phyloP scores from a whole-genome alignment of 92 coral and sea anemone species.

The Palythoa caribaeorum region DNA sequence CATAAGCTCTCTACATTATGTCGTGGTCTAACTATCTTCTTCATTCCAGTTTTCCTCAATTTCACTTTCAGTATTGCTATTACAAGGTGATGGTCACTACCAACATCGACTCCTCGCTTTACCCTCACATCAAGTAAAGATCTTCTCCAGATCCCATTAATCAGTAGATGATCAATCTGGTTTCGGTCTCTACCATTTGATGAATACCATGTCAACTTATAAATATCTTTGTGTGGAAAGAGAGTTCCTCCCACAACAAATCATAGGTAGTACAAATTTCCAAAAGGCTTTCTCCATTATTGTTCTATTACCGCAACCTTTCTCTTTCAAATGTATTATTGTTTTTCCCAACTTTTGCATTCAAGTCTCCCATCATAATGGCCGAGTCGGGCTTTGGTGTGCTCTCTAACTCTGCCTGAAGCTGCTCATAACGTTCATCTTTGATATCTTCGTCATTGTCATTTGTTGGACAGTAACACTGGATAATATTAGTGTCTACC shows the following conservation, averaged over 20 bases:
- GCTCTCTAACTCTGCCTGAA: background rate
- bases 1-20: background rate
- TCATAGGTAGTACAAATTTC: background rate
- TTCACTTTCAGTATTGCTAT: background rate
- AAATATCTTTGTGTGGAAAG: constrained; percentile 9
- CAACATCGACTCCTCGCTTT: background rate
- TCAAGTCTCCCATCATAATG: background rate
- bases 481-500: background rate
- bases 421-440: background rate
- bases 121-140: background rate
- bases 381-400: background rate
- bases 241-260: background rate
- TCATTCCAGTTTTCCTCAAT: background rate
- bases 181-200: background rate
- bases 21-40: background rate
- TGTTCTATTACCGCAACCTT: background rate
- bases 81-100: background rate
- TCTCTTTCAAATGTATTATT: background rate
- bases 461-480: background rate
- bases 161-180: constrained; percentile 4
- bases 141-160: background rate
- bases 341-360: constrained; percentile 24
- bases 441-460: background rate
- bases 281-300: background rate
- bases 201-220: background rate